Conservation (phyloP, 1,140 invertebrate genomes). For the Antheraea mylitta region DNA sequence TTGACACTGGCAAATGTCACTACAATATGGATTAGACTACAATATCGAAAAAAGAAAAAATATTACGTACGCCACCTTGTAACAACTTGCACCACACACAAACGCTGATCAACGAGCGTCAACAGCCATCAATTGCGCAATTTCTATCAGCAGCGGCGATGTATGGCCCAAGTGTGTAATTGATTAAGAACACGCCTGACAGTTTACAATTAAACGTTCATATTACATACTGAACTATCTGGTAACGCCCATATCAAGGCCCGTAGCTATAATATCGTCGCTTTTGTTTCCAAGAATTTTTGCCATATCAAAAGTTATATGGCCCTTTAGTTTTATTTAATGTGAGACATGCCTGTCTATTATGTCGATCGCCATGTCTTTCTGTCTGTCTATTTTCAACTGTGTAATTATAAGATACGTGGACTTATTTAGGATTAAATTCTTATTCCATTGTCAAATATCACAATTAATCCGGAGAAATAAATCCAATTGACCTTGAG, state of each 20-base stretch:
- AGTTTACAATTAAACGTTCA: conserved; percentile 4
- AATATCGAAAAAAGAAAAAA: too few relatives aligned
- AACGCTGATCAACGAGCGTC: conserved; percentile 29
- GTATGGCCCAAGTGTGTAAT: conserved; percentile 11
- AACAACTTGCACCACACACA: conserved; percentile 10
- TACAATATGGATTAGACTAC: too few relatives aligned
- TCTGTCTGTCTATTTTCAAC: neutral
- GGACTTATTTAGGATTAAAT: neutral
- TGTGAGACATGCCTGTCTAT: neutral
- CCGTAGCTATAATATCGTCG: neutral
- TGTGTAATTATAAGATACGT: neutral
- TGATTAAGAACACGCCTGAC: conserved; percentile 18
- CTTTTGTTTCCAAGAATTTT: neutral
- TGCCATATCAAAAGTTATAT: neutral
- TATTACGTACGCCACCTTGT: neutral
- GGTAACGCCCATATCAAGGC: neutral
- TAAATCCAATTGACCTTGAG: too few relatives aligned
- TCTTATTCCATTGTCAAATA: neutral
- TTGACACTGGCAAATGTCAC: too few relatives aligned
- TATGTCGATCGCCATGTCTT: neutral
- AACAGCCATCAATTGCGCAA: conserved; percentile 51
- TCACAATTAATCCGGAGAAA: neutral
- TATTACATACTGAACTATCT: neutral
- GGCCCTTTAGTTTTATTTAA: neutral
- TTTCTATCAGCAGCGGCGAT: conserved; percentile 38